A percentile compares a stretch with the other conserved stretches of the same genome.
phyloP scores from a whole-genome alignment of 2,113 vertebrate species.

The Danio rerio region DNA sequence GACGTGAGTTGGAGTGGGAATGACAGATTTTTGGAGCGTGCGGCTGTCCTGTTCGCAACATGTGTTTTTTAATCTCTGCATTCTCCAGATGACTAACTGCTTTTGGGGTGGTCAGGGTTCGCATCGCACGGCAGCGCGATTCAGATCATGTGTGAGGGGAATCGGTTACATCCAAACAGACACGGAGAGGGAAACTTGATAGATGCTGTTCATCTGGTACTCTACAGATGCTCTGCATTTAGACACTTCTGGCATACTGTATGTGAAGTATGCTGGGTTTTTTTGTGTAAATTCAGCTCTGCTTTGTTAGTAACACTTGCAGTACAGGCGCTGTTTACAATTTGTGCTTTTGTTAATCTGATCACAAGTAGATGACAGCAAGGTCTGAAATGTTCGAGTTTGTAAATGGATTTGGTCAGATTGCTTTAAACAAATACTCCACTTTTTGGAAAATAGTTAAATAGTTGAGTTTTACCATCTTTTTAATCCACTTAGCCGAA shows the following conservation, averaged over 20 bases:
- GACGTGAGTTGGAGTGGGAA: conserved; percentile 41
- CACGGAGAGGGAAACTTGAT: conserved; percentile 32
- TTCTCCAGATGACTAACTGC: conserved; percentile 17
- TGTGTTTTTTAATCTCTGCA: conserved; percentile 45
- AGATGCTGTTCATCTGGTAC: conserved; percentile 46
- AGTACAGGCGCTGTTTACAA: too few relatives aligned
- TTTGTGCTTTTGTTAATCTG: too few relatives aligned
- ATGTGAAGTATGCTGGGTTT: neutral
- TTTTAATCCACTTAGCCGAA: too few relatives aligned
- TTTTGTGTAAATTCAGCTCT: neutral
- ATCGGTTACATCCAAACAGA: conserved; percentile 52
- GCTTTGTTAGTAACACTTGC: too few relatives aligned
- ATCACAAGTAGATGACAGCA: too few relatives aligned
- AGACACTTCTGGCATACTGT: neutral
- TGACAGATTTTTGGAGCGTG: conserved; percentile 50
- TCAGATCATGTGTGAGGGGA: conserved; percentile 50
- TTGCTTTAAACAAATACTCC: too few relatives aligned
- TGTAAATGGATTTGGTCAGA: too few relatives aligned
- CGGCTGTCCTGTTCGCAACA: conserved; percentile 40
- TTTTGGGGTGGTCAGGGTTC: conserved; percentile 23
- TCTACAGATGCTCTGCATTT: neutral
- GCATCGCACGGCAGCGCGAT: conserved; percentile 53
- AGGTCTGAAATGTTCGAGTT: too few relatives aligned
- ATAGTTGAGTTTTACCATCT: too few relatives aligned
- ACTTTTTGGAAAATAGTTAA: too few relatives aligned